Evolutionary conservation across 2,113 vertebrate genomes (phyloP), one percentile per base, ranked within the genome.

Genomic region (Myrmecobius fasciatus): DNA sequence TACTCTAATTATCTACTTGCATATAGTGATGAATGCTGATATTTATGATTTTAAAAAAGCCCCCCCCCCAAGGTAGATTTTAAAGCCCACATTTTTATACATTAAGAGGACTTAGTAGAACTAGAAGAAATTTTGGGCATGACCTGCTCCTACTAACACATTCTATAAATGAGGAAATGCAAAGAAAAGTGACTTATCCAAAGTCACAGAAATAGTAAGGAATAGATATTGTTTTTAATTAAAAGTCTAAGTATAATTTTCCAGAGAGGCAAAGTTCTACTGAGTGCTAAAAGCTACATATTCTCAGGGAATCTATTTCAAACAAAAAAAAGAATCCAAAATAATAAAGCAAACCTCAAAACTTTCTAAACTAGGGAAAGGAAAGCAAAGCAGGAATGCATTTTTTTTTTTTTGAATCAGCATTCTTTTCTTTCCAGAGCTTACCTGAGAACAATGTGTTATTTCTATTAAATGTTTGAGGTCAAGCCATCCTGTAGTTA

Each of bases 1-100:
- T 98, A 98, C 96, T 93, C 93, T 95, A 97, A 98, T 97, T 96
- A 96, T 96, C 98, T 96, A 95, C 94, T 95, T 97, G 97, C 83
- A 95, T 93, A 91, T 67, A 98, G 97, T n/a, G 97, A 97, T 96
- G 97, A 97, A 91, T 60, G 93, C 95, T 94, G 95, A 97, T 97
- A 97, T 92, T 96, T 96, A 96, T 97, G 95, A 98, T 96, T 97
- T 91, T 96, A 96, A 97, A 96, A 94, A 95, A 93, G 93, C 46
- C 90, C 96, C 31, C 17, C 20, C n/a, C 95, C 94, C 94, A 52
- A 96, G 97, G 93, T 52, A 24, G 92, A 97, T 92, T 25, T 96
- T 97, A 95, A n/a, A n/a, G 67, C 46, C 91, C n/a, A 89, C 60
- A 91, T 91, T 47, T 12, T 51, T 43, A 83, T 83, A 83, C n/a